Base-by-base conservation (phyloP, 2,797 vertebrate genomes). In the Myripristis murdjan region DNA sequence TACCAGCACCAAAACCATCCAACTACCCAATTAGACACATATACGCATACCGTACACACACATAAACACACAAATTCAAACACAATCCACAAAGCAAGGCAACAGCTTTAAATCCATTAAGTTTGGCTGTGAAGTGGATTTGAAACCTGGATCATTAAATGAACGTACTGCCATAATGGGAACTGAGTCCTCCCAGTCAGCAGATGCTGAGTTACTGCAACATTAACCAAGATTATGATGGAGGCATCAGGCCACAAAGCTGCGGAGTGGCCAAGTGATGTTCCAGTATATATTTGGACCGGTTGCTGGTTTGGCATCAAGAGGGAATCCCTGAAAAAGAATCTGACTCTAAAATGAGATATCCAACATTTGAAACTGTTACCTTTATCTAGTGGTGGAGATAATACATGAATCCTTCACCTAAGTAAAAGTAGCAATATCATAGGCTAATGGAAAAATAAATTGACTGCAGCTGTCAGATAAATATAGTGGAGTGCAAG, bases 131-230 rank as follows among this genome's bases (percentile, higher is more conserved):
- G 23, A 10, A 16, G 37, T 16, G 8, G 24, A 64, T 69, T 58
- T 75, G 67, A 83, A 67, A 51, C n/a, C 48, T 52, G 37, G 41
- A 68, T 83, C 39, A 58, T 64, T 70, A 72, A 80, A 82, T 67
- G 75, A 72, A 62, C 56, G 64, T 58, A 57, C 66, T 71, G 43
- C 24, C 47, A 37, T 81, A 49, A 82, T 75, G 65, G 63, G 80
- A 72, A 35, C 5, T 8, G 65, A 75, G 41, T 70, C 35, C 39
- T 81, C 51, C 37, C 47, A 2, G 8, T 87, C 68, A 79, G 83
- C 78, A 79, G 52, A 83, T 77, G 77, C 87, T 23, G 49, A 20
- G 47, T 63, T 59, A 75, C 62, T 58, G 48, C 63, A 79, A 69
- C 64, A 22, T 31, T 51, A 56, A 52, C 72, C 12, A 16, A 60